These are phyloP conservation scores for Todiramphus chloris DNA, from an alignment of 2,113 vertebrate species.

Conservation along the genomic window DNA sequence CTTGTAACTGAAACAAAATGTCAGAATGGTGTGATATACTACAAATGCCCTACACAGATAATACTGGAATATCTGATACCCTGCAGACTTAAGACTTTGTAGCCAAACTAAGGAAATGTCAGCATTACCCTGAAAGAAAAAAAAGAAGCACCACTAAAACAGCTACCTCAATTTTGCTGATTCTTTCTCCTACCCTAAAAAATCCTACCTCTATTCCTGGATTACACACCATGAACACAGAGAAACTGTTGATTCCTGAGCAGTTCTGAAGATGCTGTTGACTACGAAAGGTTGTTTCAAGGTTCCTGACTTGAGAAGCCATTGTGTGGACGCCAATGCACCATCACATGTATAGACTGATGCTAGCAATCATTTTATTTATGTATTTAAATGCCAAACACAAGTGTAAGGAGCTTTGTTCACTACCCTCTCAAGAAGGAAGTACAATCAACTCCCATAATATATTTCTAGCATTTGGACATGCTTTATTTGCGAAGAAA, in stretches of 20 bases:
- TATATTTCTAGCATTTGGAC: background rate
- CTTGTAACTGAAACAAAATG: background rate
- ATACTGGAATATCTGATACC: background rate
- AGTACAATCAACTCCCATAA: background rate
- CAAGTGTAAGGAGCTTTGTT: rapidly evolving
- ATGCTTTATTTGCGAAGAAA: background rate
- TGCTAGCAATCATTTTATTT: background rate
- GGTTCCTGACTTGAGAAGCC: background rate
- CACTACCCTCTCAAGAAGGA: background rate
- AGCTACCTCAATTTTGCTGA: background rate
- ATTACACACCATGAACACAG: background rate
- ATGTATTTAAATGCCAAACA: background rate
- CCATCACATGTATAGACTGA: rapidly evolving
- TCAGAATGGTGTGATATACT: background rate
- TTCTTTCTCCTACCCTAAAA: background rate
- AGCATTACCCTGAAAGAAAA: background rate
- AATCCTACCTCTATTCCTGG: background rate
- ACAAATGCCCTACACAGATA: background rate
- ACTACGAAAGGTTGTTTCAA: background rate
- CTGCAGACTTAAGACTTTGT: background rate
- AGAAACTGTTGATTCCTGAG: background rate
- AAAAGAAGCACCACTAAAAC: background rate
- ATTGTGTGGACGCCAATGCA: rapidly evolving
- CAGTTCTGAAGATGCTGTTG: background rate
- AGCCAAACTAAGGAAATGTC: background rate